These are phyloP conservation scores for Piprites chloris DNA, from an alignment of 2,113 vertebrate species.

Conservation along the genomic window DNA sequence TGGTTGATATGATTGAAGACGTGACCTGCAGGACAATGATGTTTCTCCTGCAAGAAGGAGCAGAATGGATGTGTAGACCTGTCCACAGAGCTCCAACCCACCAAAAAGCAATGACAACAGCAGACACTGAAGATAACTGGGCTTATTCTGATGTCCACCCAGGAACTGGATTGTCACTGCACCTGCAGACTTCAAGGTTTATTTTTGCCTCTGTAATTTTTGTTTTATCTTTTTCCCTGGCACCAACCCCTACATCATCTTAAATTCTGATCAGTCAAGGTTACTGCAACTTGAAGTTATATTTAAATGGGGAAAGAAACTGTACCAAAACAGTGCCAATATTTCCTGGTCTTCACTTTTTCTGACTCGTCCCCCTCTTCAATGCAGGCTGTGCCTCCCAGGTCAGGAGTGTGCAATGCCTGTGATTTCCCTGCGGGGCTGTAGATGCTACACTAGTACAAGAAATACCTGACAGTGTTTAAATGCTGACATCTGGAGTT, in stretches of 20 bases:
- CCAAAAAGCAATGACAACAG: background rate
- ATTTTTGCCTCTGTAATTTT: background rate
- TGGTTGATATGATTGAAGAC: background rate
- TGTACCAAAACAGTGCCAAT: background rate
- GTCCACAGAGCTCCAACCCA: background rate
- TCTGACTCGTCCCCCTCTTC: background rate
- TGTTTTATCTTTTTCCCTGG: background rate
- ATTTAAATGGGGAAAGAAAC: background rate
- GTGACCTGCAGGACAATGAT: background rate
- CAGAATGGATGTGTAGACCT: accelerated
- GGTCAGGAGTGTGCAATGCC: background rate
- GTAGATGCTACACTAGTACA: background rate
- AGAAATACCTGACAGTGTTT: background rate
- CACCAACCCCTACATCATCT: background rate
- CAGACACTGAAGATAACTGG: background rate
- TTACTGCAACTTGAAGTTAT: background rate
- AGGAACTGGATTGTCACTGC: background rate
- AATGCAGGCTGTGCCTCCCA: background rate
- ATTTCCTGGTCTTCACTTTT: background rate
- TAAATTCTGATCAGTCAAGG: background rate
- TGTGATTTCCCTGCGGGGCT: background rate
- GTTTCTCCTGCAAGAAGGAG: background rate
- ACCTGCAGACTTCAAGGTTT: background rate
- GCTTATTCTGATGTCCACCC: background rate
- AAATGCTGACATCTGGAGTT: slow-evolving; percentile 43